Percentiles rank a stretch among this genome's conserved stretches.
Conservation (phyloP, 2,888 invertebrate species). For the Biston betularia region DNA sequence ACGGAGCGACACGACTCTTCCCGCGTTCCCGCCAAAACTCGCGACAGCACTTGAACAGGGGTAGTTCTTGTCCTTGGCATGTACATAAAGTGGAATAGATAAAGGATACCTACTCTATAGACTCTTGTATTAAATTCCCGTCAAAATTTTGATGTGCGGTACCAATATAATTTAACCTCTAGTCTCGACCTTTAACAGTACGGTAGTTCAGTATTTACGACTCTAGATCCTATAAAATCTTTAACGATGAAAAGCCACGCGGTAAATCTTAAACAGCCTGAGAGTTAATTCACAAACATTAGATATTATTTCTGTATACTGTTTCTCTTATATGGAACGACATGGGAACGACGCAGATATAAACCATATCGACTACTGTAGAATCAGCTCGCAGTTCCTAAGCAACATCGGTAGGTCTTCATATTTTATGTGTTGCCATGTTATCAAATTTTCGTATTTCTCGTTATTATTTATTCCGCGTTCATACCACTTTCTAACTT, state of each 20-base stretch:
- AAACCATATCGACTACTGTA: neutral
- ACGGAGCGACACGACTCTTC: too few species aligned
- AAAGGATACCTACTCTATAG: neutral
- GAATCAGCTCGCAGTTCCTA: neutral
- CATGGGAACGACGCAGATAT: neutral
- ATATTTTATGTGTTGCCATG: constrained; percentile 5
- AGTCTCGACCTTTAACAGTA: neutral
- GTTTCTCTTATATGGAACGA: neutral
- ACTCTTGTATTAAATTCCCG: neutral
- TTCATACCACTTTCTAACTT: constrained; percentile 28
- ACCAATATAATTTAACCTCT: neutral
- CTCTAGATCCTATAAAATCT: neutral
- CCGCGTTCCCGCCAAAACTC: too few species aligned
- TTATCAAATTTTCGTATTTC: constrained; percentile 6
- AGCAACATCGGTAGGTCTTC: neutral
- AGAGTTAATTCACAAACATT: neutral
- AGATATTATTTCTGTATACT: neutral
- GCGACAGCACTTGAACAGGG: too few species aligned
- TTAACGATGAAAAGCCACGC: neutral
- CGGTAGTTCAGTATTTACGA: constrained; percentile 4
- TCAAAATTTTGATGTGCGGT: constrained; percentile 10
- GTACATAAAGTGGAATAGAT: neutral
- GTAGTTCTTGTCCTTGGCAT: neutral
- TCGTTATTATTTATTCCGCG: constrained; percentile 16
- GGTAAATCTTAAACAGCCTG: neutral